Conservation (phyloP, 2,113 vertebrate species). For the Corythaixoides concolor region DNA sequence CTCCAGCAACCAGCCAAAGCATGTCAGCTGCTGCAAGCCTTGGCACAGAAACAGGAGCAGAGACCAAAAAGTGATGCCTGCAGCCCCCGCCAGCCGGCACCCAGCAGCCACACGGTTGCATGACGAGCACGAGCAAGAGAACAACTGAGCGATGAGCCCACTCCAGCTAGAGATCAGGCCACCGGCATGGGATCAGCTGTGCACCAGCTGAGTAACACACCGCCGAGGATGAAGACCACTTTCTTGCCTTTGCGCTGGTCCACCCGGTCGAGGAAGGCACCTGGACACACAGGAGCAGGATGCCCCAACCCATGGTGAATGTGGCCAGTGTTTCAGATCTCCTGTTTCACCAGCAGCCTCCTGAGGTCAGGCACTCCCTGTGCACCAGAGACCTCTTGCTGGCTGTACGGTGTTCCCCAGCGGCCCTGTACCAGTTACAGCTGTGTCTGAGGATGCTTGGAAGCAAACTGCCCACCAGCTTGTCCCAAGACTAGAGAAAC, state of each 20-base stretch:
- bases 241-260: neutral
- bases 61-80: neutral
- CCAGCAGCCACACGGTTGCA: rapidly evolving
- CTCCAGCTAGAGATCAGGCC: rapidly evolving
- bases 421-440: neutral
- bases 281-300: neutral
- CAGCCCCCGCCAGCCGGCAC: rapidly evolving
- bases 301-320: rapidly evolving
- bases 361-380: neutral
- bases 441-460: neutral
- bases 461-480: neutral
- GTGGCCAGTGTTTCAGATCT: neutral
- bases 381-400: neutral
- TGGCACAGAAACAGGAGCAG: neutral
- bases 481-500: neutral
- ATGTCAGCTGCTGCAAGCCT: neutral
- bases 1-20: neutral
- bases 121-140: rapidly evolving
- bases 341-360: neutral
- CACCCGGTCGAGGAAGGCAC: neutral
- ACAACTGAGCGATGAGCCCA: rapidly evolving
- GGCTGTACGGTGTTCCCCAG: neutral
- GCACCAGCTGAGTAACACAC: rapidly evolving
- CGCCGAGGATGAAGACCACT: rapidly evolving
- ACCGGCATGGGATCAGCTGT: rapidly evolving